These are phyloP conservation scores for Gerris buenoi DNA, from an alignment of 1,140 invertebrate genomes.

Conservation along the genomic window DNA sequence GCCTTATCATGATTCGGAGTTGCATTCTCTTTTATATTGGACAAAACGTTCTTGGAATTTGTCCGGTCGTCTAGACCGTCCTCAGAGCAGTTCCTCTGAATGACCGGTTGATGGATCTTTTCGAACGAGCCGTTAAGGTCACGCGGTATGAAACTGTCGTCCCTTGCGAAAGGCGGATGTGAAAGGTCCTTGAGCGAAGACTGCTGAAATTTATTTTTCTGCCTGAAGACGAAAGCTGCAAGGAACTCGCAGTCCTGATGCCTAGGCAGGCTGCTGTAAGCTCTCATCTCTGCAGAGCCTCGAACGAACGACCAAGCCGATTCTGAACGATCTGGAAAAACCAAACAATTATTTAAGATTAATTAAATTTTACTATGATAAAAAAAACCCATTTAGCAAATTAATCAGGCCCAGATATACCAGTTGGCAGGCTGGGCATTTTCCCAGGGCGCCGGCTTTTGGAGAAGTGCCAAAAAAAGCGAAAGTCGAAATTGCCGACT, in stretches of 20 bases:
- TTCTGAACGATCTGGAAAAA: slow-evolving; percentile 27
- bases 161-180: background rate
- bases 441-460: too few relatives aligned
- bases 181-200: background rate
- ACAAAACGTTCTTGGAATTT: background rate
- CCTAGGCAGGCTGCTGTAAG: slow-evolving; percentile 42
- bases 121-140: background rate
- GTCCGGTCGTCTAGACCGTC: background rate
- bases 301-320: slow-evolving; percentile 37
- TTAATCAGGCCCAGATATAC: too few relatives aligned
- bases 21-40: background rate
- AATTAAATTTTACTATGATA: too few relatives aligned
- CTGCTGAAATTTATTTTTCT: background rate
- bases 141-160: background rate
- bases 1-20: background rate
- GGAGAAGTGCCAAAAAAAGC: too few relatives aligned
- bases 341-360: too few relatives aligned
- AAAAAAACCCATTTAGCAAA: too few relatives aligned
- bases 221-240: background rate
- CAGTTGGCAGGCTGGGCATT: too few relatives aligned
- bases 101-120: too few relatives aligned
- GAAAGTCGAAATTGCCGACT: too few relatives aligned
- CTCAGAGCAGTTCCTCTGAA: background rate
- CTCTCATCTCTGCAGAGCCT: slow-evolving; percentile 36
- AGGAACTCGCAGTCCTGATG: slow-evolving; percentile 18